Conservation (phyloP, 2,888 invertebrate species). For the Linyphia triangularis region DNA sequence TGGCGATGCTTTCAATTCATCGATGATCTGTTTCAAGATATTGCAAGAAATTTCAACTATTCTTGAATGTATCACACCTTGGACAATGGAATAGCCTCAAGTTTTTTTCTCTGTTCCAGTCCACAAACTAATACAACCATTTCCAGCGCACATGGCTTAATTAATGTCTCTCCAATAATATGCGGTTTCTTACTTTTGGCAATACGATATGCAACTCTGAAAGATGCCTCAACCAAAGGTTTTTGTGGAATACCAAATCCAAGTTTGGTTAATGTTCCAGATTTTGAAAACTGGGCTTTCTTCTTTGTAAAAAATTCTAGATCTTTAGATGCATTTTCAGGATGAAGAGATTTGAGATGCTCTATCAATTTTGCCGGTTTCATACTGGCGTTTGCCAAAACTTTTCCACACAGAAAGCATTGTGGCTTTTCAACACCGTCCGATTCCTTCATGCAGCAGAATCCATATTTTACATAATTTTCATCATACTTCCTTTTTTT, state of each 20-base stretch:
- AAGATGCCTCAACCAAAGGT: too few species aligned
- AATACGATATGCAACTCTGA: too few species aligned
- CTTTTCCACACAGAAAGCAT: conserved; percentile 64
- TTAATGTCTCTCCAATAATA: too few species aligned
- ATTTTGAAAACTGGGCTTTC: too few species aligned
- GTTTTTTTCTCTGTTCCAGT: conserved; percentile 57
- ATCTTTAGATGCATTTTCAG: conserved; percentile 67
- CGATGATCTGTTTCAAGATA: conserved; percentile 68
- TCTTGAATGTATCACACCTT: conserved; percentile 60
- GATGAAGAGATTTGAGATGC: conserved; percentile 57
- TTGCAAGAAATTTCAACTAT: conserved; percentile 65
- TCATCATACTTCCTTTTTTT: too few species aligned
- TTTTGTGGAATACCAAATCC: too few species aligned
- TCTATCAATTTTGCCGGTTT: conserved; percentile 69
- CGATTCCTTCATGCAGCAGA: conserved; percentile 57
- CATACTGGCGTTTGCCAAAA: conserved; percentile 67
- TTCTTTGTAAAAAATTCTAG: too few species aligned
- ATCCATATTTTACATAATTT: too few species aligned
- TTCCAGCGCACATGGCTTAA: too few species aligned
- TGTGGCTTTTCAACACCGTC: conserved; percentile 65
- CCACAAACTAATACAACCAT: conserved; percentile 49
- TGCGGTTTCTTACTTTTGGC: too few species aligned
- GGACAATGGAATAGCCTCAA: conserved; percentile 53
- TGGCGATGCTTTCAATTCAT: conserved; percentile 61
- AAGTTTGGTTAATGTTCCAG: too few species aligned